A percentile compares a stretch with the other conserved stretches of the same genome.
These are phyloP conservation scores for Oreohelix idahoensis DNA, from an alignment of 1,140 invertebrate species.

Conservation along the genomic window DNA sequence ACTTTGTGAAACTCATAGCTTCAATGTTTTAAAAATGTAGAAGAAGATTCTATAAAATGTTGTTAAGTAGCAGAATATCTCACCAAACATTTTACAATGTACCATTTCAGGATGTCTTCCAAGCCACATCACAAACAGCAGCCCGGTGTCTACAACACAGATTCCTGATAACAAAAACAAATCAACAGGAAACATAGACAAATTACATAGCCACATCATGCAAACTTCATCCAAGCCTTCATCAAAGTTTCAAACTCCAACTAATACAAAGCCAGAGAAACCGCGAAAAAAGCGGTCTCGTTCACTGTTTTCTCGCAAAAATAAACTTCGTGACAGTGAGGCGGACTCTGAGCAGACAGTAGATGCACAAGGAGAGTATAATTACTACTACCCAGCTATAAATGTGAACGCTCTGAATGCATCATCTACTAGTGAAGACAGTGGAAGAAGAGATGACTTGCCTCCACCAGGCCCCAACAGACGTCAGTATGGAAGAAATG, in stretches of 20 bases:
- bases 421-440: not conserved
- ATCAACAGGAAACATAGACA: not conserved
- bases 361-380: constrained; percentile 10
- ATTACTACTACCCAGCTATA: constrained; percentile 29
- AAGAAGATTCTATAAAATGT: no score
- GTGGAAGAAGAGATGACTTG: not conserved
- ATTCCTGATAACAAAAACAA: not conserved
- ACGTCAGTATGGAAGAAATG: not conserved
- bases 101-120: not conserved
- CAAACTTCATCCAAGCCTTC: not conserved
- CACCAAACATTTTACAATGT: no score
- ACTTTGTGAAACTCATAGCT: no score
- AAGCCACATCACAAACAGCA: not conserved
- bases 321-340: constrained; percentile 36
- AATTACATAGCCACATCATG: not conserved
- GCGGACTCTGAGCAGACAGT: not conserved
- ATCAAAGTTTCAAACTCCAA: constrained; percentile 10
- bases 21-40: no score
- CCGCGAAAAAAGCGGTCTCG: constrained; percentile 32
- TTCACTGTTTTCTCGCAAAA: constrained; percentile 31
- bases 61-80: no score
- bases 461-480: not conserved
- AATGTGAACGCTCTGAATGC: constrained; percentile 1
- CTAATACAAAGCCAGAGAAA: constrained; percentile 17
- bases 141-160: not conserved